Evolutionary conservation across 2,113 vertebrate genomes (phyloP), one percentile per base, ranked within the genome.

Genomic region (Rhinoderma darwinii): DNA sequence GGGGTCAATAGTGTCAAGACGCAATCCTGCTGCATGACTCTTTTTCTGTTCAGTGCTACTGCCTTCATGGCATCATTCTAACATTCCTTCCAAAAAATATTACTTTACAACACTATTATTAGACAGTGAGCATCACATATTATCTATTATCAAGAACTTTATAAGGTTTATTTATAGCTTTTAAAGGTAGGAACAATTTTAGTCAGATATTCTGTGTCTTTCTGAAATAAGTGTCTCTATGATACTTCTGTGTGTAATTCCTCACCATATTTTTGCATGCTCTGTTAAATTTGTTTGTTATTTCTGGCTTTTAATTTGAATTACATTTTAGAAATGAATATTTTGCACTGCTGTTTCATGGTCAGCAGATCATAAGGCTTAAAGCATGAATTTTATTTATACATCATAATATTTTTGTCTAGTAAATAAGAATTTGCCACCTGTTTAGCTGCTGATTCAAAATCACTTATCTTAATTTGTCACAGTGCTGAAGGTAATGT

Each of bases 361-460:
- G 84, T 78, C 84, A 85, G 75, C 74, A 78, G 74, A 84, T 76
- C n/a, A 54, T 8, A 30, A 76, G n/a, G 51, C 73, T 47, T 44
- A 66, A 18, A 72, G 41, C 81, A 15, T 72, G 32, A 72, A 54
- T 84, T 84, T 72, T 84, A 72, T 84, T 84, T 73, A 84, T 74
- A 47, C 47, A 39, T 78, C 43, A 79, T 51, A 86, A 86, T 80
- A 80, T 70, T 72, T 51, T 79, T 77, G 30, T 78, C 59, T 86
- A 75, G 50, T 86, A 66, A 80, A 86, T 79, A 86, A 66, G 47
- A 86, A 72, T 86, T 80, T 86, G 63, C 84, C 84, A 68, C 72
- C 83, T 84, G 83, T 84, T 84, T 84, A 82, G 51, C 54, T 84
- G 25, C 70, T 75, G 83, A 84, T 84, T 84, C 72, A 84, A 84